Base-by-base conservation (phyloP, 2,113 vertebrate genomes). In the Odobenus rosmarus region DNA sequence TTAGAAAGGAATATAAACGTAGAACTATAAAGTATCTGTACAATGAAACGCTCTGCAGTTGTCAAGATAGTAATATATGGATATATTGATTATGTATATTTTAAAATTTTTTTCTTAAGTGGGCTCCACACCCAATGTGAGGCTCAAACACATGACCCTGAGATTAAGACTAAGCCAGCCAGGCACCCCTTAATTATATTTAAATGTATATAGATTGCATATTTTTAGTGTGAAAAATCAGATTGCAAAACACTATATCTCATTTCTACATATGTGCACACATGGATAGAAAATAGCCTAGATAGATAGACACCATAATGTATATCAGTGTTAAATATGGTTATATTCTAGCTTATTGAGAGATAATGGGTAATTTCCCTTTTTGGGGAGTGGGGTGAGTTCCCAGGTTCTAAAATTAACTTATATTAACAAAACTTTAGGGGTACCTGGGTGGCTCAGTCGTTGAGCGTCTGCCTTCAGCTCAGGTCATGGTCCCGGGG, bases 221-320 rank as follows among this genome's bases (percentile, higher is more conserved):
- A 85, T 57, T 85, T 93, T 93, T 74, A 53, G 18, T 62, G 82
- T 67, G 26, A 96, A 93, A 76, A 67, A 79, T 39, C 14, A 95
- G 42, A 64, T 62, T 49, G 57, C 33, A 90, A 77, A 69, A 77
- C 26, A 46, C 62, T 88, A 1, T 61, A 69, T 46, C 16, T 55
- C 80, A 85, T 72, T 64, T 89, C 24, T 95, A 33, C 80, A n/a
- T 39, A 57, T 76, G 16, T 79, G 72, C 92, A 77, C 16, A 21
- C 69, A 72, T 7, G 31, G 16, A 86, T 5, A 86, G 64, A 91
- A 76, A 76, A 88, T 67, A 69, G 33, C 74, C 10, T 90, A 3
- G 23, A 5, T 39, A 76, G 61, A 53, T 72, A 89, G 46, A 61
- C 14, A 57, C 4, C 8, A 64, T 39, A 42, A 64, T 72, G n/a